Conservation (phyloP, 2,888 invertebrate species). For the Neoascia interrupta region DNA sequence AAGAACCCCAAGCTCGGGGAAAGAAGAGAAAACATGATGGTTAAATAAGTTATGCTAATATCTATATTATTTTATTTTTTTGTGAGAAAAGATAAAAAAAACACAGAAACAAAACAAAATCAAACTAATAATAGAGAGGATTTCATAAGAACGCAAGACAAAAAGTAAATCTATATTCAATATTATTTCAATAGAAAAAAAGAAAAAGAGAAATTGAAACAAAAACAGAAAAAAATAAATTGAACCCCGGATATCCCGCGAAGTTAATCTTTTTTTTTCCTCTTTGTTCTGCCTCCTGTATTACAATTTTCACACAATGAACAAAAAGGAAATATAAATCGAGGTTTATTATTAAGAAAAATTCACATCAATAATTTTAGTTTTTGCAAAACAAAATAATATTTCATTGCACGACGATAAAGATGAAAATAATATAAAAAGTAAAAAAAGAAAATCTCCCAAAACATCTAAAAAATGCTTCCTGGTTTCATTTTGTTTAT, state of each 20-base stretch:
- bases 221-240: slow-evolving; percentile 4
- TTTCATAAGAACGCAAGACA: slow-evolving; percentile 47
- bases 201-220: slow-evolving; percentile 18
- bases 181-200: slow-evolving; percentile 53
- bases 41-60: slow-evolving; percentile 72
- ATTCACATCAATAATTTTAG: slow-evolving; percentile 15
- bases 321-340: slow-evolving; percentile 40
- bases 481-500: slow-evolving; percentile 15
- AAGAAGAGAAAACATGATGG: slow-evolving; percentile 87
- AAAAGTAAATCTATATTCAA: slow-evolving; percentile 55
- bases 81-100: slow-evolving; percentile 31
- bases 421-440: background rate
- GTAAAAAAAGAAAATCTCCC: background rate
- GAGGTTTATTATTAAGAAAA: slow-evolving; percentile 59
- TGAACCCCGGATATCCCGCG: too few species aligned
- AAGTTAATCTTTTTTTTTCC: background rate
- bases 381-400: slow-evolving; percentile 10
- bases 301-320: background rate
- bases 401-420: slow-evolving; percentile 3
- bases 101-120: too few species aligned
- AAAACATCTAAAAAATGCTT: slow-evolving; percentile 39
- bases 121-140: slow-evolving; percentile 65
- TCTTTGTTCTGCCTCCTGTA: slow-evolving; percentile 3
- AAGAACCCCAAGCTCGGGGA: slow-evolving; percentile 82
- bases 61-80: slow-evolving; percentile 55